These are phyloP conservation scores for Scotopteryx bipunctaria DNA, from an alignment of 2,888 invertebrate genomes.

Conservation along the genomic window DNA sequence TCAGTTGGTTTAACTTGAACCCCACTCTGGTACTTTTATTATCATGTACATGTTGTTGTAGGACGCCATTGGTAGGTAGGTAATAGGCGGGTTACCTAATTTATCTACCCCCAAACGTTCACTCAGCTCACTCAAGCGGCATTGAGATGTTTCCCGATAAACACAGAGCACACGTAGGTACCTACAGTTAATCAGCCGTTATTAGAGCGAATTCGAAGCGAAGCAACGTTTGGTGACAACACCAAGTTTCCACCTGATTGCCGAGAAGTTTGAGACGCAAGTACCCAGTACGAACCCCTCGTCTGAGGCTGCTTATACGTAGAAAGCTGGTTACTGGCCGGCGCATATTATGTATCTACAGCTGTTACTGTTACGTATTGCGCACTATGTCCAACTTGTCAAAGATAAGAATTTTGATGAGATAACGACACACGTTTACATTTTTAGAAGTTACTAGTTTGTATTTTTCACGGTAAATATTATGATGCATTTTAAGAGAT, in stretches of 20 bases:
- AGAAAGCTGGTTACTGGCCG: background rate
- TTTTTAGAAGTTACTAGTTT: no score
- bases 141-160: slow-evolving; percentile 26
- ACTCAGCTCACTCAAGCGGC: slow-evolving; percentile 5
- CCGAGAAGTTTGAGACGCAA: slow-evolving; percentile 46
- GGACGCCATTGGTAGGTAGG: no score
- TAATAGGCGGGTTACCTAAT: background rate
- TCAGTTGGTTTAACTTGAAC: no score
- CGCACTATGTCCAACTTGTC: no score
- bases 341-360: background rate
- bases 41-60: no score
- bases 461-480: no score
- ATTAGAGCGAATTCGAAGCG: slow-evolving; percentile 29
- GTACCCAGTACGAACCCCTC: slow-evolving; percentile 35
- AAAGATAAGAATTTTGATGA: no score
- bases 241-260: slow-evolving; percentile 53
- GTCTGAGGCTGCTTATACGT: slow-evolving; percentile 7
- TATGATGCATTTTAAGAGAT: no score
- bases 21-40: no score
- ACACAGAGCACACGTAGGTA: slow-evolving; percentile 13
- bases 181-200: slow-evolving; percentile 25
- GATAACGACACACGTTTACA: no score
- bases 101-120: slow-evolving; percentile 8
- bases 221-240: slow-evolving; percentile 41
- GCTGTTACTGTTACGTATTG: no score